Conservation (phyloP, 2,888 invertebrate species). For the Mythimna pallens region DNA sequence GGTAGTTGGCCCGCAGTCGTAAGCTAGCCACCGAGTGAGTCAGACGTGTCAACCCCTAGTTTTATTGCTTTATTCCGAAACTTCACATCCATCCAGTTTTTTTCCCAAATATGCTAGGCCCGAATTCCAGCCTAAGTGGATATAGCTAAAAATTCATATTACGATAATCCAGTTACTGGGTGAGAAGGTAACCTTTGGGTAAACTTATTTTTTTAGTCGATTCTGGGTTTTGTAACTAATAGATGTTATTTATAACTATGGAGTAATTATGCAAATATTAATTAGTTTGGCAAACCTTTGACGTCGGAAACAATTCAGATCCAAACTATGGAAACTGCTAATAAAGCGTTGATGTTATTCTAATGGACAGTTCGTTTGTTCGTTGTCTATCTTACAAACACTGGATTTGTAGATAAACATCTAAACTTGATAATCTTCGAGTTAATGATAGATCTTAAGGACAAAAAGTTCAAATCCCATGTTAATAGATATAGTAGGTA, state of each 20-base stretch:
- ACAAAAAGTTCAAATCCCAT: not conserved
- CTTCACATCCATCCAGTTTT: too few species aligned
- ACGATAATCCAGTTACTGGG: not conserved
- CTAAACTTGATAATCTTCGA: not conserved
- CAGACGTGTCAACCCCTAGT: too few species aligned
- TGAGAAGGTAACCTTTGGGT: not conserved
- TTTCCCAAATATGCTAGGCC: too few species aligned
- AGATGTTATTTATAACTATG: not conserved
- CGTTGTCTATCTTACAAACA: constrained; percentile 8
- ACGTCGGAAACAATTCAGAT: constrained; percentile 10
- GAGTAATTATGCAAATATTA: not conserved
- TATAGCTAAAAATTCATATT: not conserved
- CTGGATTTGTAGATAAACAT: constrained; percentile 18
- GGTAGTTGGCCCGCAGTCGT: too few species aligned
- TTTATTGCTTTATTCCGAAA: too few species aligned
- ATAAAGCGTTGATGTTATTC: constrained; percentile 12
- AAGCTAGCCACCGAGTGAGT: too few species aligned
- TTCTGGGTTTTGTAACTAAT: not conserved
- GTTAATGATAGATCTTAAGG: not conserved
- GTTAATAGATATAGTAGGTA: too few species aligned
- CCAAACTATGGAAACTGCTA: not conserved
- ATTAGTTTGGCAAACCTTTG: not conserved
- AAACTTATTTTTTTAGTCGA: not conserved
- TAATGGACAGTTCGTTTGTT: constrained; percentile 6
- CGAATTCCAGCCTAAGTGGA: too few species aligned